phyloP scores from a whole-genome alignment of 2,113 vertebrate genomes.

The Eupsittula cactorum region DNA sequence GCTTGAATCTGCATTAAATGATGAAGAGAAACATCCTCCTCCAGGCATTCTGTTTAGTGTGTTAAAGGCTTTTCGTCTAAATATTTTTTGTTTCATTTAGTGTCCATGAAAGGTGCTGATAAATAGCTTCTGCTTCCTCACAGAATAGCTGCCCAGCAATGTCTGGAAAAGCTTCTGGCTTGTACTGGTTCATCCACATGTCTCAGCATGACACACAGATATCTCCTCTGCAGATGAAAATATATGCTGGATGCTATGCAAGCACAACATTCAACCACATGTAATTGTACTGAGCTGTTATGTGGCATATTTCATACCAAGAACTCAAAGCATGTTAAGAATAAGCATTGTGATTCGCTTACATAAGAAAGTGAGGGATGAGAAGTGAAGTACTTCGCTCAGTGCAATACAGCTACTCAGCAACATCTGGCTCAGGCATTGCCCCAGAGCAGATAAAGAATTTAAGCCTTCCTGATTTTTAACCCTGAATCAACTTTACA shows the following conservation, averaged over 20 bases:
- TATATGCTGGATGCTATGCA: neutral
- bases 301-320: neutral
- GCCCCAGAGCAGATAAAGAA: neutral
- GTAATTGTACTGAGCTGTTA: neutral
- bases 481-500: neutral
- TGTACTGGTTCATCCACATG: fast-evolving
- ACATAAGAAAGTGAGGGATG: neutral
- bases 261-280: neutral
- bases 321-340: neutral
- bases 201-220: fast-evolving
- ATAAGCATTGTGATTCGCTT: neutral
- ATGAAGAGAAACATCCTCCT: slow-evolving; percentile 12
- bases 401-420: neutral
- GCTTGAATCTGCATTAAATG: slow-evolving; percentile 44
- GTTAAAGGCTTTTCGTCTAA: slow-evolving; percentile 29
- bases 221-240: neutral
- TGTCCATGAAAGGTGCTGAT: neutral
- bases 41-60: neutral
- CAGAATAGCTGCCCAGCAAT: neutral
- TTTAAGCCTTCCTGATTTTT: neutral
- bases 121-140: neutral
- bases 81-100: neutral
- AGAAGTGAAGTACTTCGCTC: neutral
- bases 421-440: neutral
- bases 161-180: neutral